phyloP scores from a whole-genome alignment of 2,113 vertebrate genomes.

The Ariopsis seemanni region DNA sequence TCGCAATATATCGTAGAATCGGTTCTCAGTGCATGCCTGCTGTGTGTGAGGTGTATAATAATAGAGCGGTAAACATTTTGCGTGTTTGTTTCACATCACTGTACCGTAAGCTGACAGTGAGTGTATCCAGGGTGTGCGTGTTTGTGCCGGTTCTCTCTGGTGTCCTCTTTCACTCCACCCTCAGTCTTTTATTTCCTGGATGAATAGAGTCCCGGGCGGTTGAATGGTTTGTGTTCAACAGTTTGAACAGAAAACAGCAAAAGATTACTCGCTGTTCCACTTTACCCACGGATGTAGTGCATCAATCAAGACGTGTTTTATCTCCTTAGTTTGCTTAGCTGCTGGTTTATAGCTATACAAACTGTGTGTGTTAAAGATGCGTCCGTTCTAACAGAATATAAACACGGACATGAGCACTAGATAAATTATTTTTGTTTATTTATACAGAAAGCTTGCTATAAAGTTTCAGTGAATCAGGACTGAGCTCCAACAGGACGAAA shows the following conservation, averaged over 20 bases:
- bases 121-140: background rate
- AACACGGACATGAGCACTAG: background rate
- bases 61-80: no score
- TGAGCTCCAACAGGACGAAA: background rate
- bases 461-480: background rate
- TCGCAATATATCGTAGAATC: no score
- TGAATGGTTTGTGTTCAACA: background rate
- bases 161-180: background rate
- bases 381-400: no score
- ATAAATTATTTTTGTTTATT: background rate
- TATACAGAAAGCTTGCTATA: background rate
- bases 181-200: background rate
- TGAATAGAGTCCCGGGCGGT: background rate
- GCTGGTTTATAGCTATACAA: background rate
- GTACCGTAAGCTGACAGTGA: background rate
- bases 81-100: background rate
- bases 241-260: background rate
- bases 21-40: no score
- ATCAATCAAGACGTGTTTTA: background rate
- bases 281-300: background rate
- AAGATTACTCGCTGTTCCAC: background rate
- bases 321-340: background rate
- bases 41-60: background rate
- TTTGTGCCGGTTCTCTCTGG: background rate
- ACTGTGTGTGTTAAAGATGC: background rate